Conservation (phyloP, 2,113 vertebrate genomes). For the Setophaga kirtlandii region DNA sequence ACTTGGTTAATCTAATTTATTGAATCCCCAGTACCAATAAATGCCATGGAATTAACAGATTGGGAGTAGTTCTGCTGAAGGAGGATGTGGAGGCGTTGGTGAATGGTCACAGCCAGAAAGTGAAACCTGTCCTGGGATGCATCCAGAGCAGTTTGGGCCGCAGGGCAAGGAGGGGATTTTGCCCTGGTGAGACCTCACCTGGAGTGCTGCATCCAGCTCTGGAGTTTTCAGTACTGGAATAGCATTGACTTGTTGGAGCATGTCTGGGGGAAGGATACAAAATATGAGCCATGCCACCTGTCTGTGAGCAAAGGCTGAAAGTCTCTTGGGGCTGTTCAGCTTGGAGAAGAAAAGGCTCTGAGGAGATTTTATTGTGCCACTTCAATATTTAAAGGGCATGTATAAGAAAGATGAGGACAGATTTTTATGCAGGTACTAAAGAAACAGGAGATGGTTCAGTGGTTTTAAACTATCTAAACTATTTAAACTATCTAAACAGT, state of each 20-base stretch:
- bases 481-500: too few species aligned
- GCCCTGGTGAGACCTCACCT: not conserved
- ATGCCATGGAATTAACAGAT: too few species aligned
- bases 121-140: not conserved
- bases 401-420: not conserved
- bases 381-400: not conserved
- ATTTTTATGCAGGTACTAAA: not conserved
- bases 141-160: not conserved
- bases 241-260: rapidly evolving
- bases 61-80: not conserved
- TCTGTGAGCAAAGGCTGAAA: not conserved
- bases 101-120: not conserved
- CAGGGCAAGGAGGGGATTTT: rapidly evolving
- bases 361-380: not conserved
- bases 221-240: not conserved
- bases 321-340: rapidly evolving
- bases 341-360: not conserved
- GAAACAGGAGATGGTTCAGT: not conserved
- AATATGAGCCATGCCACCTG: rapidly evolving
- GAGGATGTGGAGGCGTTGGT: rapidly evolving
- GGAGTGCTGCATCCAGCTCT: not conserved
- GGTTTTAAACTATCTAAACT: not conserved
- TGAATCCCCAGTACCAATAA: not conserved
- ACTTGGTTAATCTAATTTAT: not conserved
- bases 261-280: rapidly evolving